Base-by-base conservation (phyloP, 2,888 invertebrate genomes). In the Eurytoma californica region DNA sequence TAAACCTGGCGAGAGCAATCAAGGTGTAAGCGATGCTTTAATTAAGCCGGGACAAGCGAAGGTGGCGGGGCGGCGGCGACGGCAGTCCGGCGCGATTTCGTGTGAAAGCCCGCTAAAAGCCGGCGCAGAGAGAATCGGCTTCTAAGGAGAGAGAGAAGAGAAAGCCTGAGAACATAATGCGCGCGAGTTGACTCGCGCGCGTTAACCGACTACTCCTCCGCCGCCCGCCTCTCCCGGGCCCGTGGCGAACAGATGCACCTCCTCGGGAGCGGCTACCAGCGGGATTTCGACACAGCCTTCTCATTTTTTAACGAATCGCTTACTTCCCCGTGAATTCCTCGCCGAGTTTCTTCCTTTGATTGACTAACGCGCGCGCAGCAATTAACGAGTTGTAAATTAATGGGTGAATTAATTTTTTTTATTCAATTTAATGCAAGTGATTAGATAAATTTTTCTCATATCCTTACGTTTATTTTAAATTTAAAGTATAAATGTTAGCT, bases 111-210 rank as follows among this genome's bases (percentile, higher is more conserved):
- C 85, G 83, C 83, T 86, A 86, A 83, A 86, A 72, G 51, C 18
- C 30, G 63, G 61, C 30, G 24, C 28, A 20, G 18, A 13, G 20
- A 7, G 58, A 20, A 39, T 39, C 63, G 70, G 61, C 57, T 20
- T 28, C 24, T 53, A 68, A 24, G 84, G 85, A 86, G 86, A 87
- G 88, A 89, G 89, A 87, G 88, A 89, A 88, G 89, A 90, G 89
- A 89, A 89, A 90, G 90, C 89, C 89, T 89, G 90, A 89, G 89
- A 89, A 89, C 88, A 86, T 86, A 86, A 85, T 85, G 83, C 82
- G 82, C 85, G 83, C 83, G 49, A 70, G 72, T 80, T 80, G 78
- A 81, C 78, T 76, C 30, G 55, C n/a, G 39, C 16, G 67, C 72
- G 60, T 28, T 51, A 30, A 65, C 49, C 66, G 49, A 57, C 65